These are phyloP conservation scores for Gymnogyps californianus DNA, from an alignment of 2,113 vertebrate species.

Conservation along the genomic window DNA sequence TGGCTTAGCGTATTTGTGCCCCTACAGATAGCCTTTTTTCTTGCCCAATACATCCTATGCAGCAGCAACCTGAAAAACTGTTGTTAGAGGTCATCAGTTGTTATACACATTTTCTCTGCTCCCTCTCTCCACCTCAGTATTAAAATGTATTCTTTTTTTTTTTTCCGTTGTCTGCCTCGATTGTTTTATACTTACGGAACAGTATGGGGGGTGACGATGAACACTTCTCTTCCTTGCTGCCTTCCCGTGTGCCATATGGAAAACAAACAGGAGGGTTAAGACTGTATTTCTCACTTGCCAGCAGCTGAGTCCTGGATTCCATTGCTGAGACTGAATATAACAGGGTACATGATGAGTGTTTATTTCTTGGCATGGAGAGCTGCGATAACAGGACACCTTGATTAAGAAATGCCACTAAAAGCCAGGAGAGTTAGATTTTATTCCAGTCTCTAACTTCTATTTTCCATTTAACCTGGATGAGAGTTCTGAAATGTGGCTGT, in stretches of 20 bases:
- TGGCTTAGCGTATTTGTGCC: not conserved
- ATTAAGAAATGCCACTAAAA: not conserved
- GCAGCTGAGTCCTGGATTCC: not conserved
- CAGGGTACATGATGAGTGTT: not conserved
- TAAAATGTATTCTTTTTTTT: not conserved
- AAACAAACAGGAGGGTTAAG: not conserved
- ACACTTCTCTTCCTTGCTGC: not conserved
- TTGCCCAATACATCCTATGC: not conserved
- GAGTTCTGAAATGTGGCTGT: not conserved
- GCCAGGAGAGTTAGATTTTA: not conserved
- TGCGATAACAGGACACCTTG: not conserved
- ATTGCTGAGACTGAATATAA: not conserved
- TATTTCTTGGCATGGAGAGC: not conserved
- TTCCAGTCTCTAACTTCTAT: not conserved
- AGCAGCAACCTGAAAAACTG: not conserved
- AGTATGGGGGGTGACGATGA: rapidly evolving
- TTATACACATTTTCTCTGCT: not conserved
- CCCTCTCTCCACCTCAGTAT: not conserved
- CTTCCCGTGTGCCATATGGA: not conserved
- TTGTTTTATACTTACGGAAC: not conserved
- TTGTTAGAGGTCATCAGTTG: not conserved
- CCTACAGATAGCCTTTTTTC: not conserved
- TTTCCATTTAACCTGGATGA: not conserved
- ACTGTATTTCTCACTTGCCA: not conserved
- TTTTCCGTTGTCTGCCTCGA: not conserved